Percentiles rank a stretch among this genome's conserved stretches.
Evolutionary conservation across 2,113 vertebrate genomes (phyloP).

Genomic region (Manacus vitellinus): DNA sequence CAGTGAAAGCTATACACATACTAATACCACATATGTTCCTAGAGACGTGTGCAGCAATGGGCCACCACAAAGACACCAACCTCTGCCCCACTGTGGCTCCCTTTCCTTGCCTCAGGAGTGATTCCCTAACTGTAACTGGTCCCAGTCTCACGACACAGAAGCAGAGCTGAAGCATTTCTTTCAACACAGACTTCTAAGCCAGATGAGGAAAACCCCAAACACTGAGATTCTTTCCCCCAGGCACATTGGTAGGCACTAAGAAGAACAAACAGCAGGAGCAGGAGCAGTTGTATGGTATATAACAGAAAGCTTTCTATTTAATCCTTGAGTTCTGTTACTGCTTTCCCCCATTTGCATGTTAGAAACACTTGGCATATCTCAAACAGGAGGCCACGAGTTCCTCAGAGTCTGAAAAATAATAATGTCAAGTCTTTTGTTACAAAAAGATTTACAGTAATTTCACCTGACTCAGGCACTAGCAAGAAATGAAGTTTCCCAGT

Average conservation of each 20-base stretch:
- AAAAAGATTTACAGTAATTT: neutral
- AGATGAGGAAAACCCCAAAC: neutral
- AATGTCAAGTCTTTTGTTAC: neutral
- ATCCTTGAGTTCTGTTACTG: neutral
- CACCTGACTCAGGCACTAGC: neutral
- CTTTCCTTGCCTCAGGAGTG: neutral
- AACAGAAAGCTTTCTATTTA: neutral
- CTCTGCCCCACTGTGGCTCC: neutral
- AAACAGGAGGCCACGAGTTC: neutral
- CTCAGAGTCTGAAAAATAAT: neutral
- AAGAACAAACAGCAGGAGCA: neutral
- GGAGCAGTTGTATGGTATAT: neutral
- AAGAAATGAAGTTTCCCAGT: neutral
- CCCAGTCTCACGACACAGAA: neutral
- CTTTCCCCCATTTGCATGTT: neutral
- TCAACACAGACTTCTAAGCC: neutral
- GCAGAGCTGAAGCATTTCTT: neutral
- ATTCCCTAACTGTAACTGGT: neutral
- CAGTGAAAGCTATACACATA: neutral
- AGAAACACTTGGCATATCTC: neutral
- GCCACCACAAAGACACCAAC: neutral
- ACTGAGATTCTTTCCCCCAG: neutral
- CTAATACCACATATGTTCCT: accelerated
- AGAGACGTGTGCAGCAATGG: neutral
- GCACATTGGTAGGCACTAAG: neutral